Evolutionary conservation across 2,888 invertebrate species (phyloP).

Genomic region (Eupithecia vulgata): DNA sequence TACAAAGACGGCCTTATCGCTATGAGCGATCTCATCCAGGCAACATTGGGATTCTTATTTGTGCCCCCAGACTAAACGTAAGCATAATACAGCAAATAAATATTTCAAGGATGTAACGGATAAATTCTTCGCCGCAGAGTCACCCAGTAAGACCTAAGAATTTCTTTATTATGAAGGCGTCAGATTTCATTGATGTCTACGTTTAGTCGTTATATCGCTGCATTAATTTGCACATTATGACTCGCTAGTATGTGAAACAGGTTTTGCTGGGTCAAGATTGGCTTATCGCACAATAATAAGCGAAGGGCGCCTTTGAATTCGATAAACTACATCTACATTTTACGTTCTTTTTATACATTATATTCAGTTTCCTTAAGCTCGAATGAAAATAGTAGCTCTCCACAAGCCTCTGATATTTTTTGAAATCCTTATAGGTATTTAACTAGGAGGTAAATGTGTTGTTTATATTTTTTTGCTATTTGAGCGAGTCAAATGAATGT

Average conservation of each 20-base stretch:
- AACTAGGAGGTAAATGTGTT: slow-evolving; percentile 3
- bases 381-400: not conserved
- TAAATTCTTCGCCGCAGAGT: slow-evolving; percentile 65
- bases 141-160: slow-evolving; percentile 65
- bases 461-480: slow-evolving; percentile 64
- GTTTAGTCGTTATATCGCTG: slow-evolving; percentile 56
- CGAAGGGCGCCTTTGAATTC: slow-evolving; percentile 34
- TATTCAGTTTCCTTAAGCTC: not conserved
- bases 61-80: not conserved
- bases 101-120: slow-evolving; percentile 42
- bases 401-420: not conserved
- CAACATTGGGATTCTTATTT: too few species aligned
- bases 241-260: slow-evolving; percentile 30
- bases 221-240: slow-evolving; percentile 38
- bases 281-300: slow-evolving; percentile 38
- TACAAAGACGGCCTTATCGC: too few species aligned
- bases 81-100: not conserved
- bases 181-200: slow-evolving; percentile 63
- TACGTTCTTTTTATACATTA: slow-evolving; percentile 4
- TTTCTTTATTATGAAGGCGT: slow-evolving; percentile 63
- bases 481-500: slow-evolving; percentile 67
- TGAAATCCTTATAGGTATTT: not conserved
- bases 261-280: slow-evolving; percentile 40
- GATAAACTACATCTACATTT: slow-evolving; percentile 24
- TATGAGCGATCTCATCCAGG: too few species aligned